Conservation (phyloP, 2,888 invertebrate species). For the Dasypogon diadema region DNA sequence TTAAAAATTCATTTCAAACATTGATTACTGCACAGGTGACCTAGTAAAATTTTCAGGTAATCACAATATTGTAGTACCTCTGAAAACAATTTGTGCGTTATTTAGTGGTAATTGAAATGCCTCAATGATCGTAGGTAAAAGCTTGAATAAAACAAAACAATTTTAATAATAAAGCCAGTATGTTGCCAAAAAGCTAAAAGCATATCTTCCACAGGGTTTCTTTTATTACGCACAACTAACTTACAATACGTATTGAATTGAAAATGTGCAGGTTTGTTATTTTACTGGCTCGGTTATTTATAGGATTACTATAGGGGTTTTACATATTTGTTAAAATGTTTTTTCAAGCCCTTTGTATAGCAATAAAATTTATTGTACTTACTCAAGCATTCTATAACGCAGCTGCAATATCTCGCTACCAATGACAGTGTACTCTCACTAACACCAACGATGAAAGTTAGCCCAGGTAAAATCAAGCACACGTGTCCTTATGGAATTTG, state of each 20-base stretch:
- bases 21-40: constrained; percentile 35
- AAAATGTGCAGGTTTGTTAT: constrained; percentile 10
- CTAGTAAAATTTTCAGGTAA: constrained; percentile 25
- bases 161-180: too few relatives aligned
- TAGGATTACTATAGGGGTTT: background rate
- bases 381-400: constrained; percentile 43
- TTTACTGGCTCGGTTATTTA: background rate
- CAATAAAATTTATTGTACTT: constrained; percentile 25
- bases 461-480: constrained; percentile 12
- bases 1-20: constrained; percentile 15
- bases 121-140: too few relatives aligned
- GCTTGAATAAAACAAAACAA: too few relatives aligned
- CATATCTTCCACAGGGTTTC: constrained; percentile 17
- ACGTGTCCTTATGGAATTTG: constrained; percentile 7
- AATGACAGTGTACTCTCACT: background rate
- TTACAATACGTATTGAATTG: constrained; percentile 15
- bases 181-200: constrained; percentile 5
- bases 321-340: background rate
- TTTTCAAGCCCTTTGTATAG: constrained; percentile 7
- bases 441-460: background rate
- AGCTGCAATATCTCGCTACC: constrained; percentile 26
- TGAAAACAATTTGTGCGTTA: too few relatives aligned
- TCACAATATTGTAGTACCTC: constrained; percentile 19
- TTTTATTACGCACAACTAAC: constrained; percentile 33
- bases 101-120: constrained; percentile 39